Evolutionary conservation across 1,140 invertebrate genomes (phyloP), one percentile per base, ranked within the genome.

Genomic region (Tetramorium alpestre): DNA sequence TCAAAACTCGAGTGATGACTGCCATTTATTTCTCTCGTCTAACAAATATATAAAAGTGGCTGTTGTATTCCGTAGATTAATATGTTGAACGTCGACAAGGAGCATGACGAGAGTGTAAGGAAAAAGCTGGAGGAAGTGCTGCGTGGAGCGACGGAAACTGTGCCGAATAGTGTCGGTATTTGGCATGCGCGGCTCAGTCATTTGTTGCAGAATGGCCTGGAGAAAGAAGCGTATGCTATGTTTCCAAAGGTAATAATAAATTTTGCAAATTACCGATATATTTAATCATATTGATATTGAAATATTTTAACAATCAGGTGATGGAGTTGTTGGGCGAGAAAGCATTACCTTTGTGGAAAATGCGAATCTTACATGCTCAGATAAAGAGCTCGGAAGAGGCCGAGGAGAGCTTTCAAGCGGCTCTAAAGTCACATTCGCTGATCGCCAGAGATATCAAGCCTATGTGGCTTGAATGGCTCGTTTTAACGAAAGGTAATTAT

Each of bases 381-480:
- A 91, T 93, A 16, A 95, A 93, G 62, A 92, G 90, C 69, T 93
- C 93, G 4, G 92, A 94, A 54, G 94, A 95, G 91, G 91, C 94
- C 13, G 94, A 96, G 89, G 92, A 95, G 86, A 90, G 96, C 69
- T 96, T 95, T 72, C 86, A 95, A 87, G 93, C 95, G 67, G 95
- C 94, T 44, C 72, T 96, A 22, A 88, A 91, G 64, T 89, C 91
- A n/a, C 87, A 94, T 65, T 80, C 87, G 16, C 89, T 65, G n/a
- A 94, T 96, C 69, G 90, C 94, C 4, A 92, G 87, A 49, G 90
- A 92, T 62, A 93, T 96, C 69, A 96, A 95, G 91, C 94, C 95
- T n/a, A 70, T 91, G 28, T 96, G 95, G 67, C 89, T 96, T 7
- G 95, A 96, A 85, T 96, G 96, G 95, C 84, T 96, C 16, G 93